phyloP scores from a whole-genome alignment of 2,888 invertebrate species.

The Cyaniris semiargus region DNA sequence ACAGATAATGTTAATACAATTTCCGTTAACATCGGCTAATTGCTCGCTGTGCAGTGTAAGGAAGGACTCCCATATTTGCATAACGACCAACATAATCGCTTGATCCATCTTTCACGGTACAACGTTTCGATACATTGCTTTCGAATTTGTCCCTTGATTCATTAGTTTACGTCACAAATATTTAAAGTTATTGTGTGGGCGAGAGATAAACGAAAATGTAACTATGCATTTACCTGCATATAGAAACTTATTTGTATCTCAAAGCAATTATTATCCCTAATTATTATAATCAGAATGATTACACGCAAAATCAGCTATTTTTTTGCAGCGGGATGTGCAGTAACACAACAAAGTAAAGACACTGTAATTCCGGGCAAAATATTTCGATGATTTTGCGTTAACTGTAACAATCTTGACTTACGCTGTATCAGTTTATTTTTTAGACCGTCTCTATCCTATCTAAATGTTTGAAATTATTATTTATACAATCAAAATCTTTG shows the following conservation, averaged over 20 bases:
- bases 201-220: neutral
- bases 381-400: too few species aligned
- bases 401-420: too few species aligned
- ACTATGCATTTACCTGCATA: neutral
- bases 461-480: too few species aligned
- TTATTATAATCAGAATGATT: too few species aligned
- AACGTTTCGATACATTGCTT: neutral
- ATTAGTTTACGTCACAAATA: neutral
- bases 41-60: constrained; percentile 25
- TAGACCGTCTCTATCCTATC: too few species aligned
- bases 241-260: too few species aligned
- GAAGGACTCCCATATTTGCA: constrained; percentile 20
- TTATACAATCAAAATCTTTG: neutral
- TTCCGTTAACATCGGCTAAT: constrained; percentile 18
- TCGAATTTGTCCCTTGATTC: neutral
- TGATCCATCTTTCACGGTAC: constrained; percentile 14
- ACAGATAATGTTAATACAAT: constrained; percentile 13
- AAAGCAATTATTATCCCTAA: too few species aligned
- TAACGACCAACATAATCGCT: constrained; percentile 12
- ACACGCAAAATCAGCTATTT: too few species aligned
- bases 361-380: too few species aligned
- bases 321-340: too few species aligned
- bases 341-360: too few species aligned
- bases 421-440: too few species aligned
- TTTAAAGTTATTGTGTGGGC: neutral